Evolutionary conservation across 2,888 invertebrate species (phyloP), one percentile per base, ranked within the genome.

Genomic region (Carterocephalus palaemon): DNA sequence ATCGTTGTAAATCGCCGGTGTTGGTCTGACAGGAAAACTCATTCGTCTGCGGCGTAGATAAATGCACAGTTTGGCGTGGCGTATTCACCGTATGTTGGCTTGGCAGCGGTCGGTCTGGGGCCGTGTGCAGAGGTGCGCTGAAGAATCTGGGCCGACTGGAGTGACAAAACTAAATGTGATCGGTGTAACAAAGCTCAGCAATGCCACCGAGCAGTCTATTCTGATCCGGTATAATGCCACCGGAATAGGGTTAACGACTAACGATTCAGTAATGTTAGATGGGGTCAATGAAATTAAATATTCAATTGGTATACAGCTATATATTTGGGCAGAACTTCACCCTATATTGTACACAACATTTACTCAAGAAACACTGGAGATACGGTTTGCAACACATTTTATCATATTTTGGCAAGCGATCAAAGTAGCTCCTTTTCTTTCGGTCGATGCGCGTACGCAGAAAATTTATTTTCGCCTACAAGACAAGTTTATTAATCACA

Each of bases 81-180:
- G 64, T 61, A 59, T 59, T 61, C 64, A 56, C 63, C 67, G 62
- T 70, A 60, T 72, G 68, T 71, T 61, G 67, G 67, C 65, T 84
- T 84, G 85, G 85, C 85, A 84, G 62, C 81, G 71, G 41, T 55
- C 63, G 54, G 53, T 49, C 61, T 77, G 70, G 85, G 72, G 85
- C 85, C 85, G 85, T 86, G 85, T 74, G 85, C 85, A 86, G 69
- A 77, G 73, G 75, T 75, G 66, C 74, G 77, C 68, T 65, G 60
- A 68, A 62, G 80, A 80, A 85, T 83, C 78, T 82, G 78, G 83
- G 82, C 68, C 85, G 82, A 58, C 85, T 86, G 85, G 85, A 86
- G 81, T 82, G 84, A 84, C 85, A 84, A 75, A 79, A 84, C 83
- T 85, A 85, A 82, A 83, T 85, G 82, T 81, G 81, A 84, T 80